phyloP scores from a whole-genome alignment of 2,113 vertebrate species.

The Alethe diademata region DNA sequence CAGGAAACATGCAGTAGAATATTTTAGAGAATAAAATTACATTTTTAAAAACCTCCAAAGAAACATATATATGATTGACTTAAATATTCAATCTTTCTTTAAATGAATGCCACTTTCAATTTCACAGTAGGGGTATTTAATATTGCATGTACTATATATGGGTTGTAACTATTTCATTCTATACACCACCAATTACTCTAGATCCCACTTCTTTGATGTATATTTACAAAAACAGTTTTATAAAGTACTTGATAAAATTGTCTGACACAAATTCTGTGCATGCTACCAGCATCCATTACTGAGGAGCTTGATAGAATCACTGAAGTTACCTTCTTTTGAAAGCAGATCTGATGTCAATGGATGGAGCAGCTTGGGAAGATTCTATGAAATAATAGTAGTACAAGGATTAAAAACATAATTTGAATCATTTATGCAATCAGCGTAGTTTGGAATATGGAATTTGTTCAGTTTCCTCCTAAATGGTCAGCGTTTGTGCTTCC shows the following conservation, averaged over 20 bases:
- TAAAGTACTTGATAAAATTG: background rate
- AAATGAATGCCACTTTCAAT: background rate
- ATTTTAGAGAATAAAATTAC: background rate
- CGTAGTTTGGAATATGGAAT: background rate
- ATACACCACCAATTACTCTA: background rate
- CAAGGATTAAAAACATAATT: background rate
- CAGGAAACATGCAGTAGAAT: background rate
- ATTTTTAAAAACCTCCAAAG: background rate
- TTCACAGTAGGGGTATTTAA: background rate
- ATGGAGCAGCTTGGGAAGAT: slow-evolving; percentile 78
- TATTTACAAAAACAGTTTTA: background rate
- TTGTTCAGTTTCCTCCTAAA: background rate
- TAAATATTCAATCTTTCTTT: background rate
- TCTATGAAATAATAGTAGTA: slow-evolving; percentile 78
- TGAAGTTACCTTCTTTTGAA: slow-evolving; percentile 97
- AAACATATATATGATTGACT: background rate
- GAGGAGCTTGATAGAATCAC: background rate
- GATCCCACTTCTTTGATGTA: background rate
- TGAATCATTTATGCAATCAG: background rate
- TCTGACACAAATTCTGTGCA: background rate
- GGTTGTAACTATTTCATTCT: background rate
- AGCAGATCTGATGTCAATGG: slow-evolving; percentile 95
- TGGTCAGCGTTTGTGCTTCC: background rate
- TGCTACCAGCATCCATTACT: background rate
- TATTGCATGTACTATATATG: background rate